Percentiles rank a stretch among this genome's conserved stretches.
Conservation (phyloP, 2,888 invertebrate species). For the Pristionchus fissidentatus region DNA sequence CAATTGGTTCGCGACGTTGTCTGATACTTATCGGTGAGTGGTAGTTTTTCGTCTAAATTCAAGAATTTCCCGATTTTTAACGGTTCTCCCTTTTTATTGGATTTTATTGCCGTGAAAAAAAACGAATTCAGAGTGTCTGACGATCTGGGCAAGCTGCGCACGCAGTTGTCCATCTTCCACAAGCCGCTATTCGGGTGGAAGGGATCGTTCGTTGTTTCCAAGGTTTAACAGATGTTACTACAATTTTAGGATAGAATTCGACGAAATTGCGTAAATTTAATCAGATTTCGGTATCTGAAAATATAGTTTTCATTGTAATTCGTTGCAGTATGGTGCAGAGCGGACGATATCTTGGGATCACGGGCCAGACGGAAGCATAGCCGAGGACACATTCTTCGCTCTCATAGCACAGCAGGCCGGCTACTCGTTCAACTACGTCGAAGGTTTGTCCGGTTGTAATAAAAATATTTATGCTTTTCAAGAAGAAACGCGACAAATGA, state of each 20-base stretch:
- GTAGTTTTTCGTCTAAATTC: neutral
- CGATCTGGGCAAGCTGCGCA: conserved; percentile 94
- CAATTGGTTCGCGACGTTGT: conserved; percentile 95
- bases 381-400: conserved; percentile 96
- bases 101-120: too few species aligned
- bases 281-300: neutral
- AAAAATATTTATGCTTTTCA: too few species aligned
- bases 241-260: neutral
- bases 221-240: conserved; percentile 80
- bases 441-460: too few species aligned
- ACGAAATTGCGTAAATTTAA: conserved; percentile 30
- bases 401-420: conserved; percentile 93
- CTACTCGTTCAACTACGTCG: conserved; percentile 93
- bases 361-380: conserved; percentile 95
- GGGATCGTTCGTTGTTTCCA: conserved; percentile 96
- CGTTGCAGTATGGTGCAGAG: conserved; percentile 32
- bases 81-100: too few species aligned
- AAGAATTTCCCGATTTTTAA: neutral
- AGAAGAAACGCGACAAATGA: too few species aligned
- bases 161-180: conserved; percentile 93
- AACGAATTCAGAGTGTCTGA: conserved; percentile 86
- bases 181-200: conserved; percentile 97
- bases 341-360: conserved; percentile 93
- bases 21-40: conserved; percentile 83
- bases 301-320: neutral